These are phyloP conservation scores for Ataeniobius toweri DNA, from an alignment of 2,797 vertebrate species.

Conservation along the genomic window DNA sequence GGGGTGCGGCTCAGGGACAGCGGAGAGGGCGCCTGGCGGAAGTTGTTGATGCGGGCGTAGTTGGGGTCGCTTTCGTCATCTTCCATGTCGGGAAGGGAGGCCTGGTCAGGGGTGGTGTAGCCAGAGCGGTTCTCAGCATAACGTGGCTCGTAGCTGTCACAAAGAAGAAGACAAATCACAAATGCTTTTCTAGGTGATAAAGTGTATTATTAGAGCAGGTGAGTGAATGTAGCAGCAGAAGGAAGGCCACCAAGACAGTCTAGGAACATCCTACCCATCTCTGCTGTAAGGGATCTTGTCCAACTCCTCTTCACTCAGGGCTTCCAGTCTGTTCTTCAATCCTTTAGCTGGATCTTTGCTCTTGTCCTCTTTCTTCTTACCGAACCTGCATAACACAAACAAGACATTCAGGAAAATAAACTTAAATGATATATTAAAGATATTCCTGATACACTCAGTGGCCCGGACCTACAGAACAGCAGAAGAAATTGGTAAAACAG, in stretches of 20 bases:
- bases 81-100: slow-evolving; percentile 80
- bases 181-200: not conserved
- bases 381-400: slow-evolving; percentile 82
- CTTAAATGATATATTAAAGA: not conserved
- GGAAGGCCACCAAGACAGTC: not conserved
- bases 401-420: not conserved
- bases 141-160: slow-evolving; percentile 80
- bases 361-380: slow-evolving; percentile 94
- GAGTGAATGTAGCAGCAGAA: not conserved
- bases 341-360: slow-evolving; percentile 74
- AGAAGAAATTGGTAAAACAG: not conserved
- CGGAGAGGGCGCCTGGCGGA: slow-evolving; percentile 78
- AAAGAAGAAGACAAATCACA: not conserved
- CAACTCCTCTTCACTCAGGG: slow-evolving; percentile 86
- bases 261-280: slow-evolving; percentile 74
- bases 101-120: slow-evolving; percentile 70
- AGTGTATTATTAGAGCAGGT: not conserved
- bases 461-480: not conserved
- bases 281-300: slow-evolving; percentile 83
- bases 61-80: slow-evolving; percentile 93
- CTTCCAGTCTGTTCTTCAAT: slow-evolving; percentile 76
- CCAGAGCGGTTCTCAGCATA: slow-evolving; percentile 81
- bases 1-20: slow-evolving; percentile 72
- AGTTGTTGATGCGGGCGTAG: slow-evolving; percentile 92
- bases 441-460: not conserved